Base-by-base conservation (phyloP, 2,797 vertebrate species). In the Lepilemur septentrionalis region DNA sequence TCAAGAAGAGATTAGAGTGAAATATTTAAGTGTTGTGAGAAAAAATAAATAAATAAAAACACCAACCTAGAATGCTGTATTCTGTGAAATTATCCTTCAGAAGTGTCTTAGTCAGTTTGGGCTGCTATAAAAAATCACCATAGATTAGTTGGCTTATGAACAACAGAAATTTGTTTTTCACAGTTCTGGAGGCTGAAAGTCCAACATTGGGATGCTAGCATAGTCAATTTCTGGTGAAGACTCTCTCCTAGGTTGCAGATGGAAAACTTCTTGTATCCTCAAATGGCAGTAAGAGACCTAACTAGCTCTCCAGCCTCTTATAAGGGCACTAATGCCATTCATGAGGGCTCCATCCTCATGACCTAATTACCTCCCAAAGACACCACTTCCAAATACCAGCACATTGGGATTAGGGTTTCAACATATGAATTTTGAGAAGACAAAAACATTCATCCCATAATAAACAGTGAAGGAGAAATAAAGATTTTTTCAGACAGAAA, bases 401-500 rank as follows among this genome's bases (percentile, higher is more conserved):
- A 43, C 32, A 32, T 32, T 30, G 32, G 32, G 65, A 35, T 38
- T 43, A 46, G 22, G 7, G 15, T 46, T 87, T 46, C 63, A 91
- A 85, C 7, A 20, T 23, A 55, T 2, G 70, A 38, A 61, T 23
- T 63, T n/a, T 48, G 23, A 13, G 14, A 11, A 9, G 23, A 8
- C 23, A 25, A 8, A 43, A 52, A 43, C 35, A 72, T 70, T 72
- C 30, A 79, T 20, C 52, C 30, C 20, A 52, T 83, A 73, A 63
- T 30, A 85, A 88, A 78, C 91, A 35, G 30, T 32, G 41, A 52
- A 69, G 50, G 41, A 86, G 61, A 89, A 82, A 89, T 43, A 84
- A 80, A 91, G 57, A 7, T 9, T 75, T 95, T 76, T 7, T 96
- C 4, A 95, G 83, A 72, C 52, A 82, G 50, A 94, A 92, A 76